phyloP scores from a whole-genome alignment of 2,888 invertebrate species.

The Polietes domitor region DNA sequence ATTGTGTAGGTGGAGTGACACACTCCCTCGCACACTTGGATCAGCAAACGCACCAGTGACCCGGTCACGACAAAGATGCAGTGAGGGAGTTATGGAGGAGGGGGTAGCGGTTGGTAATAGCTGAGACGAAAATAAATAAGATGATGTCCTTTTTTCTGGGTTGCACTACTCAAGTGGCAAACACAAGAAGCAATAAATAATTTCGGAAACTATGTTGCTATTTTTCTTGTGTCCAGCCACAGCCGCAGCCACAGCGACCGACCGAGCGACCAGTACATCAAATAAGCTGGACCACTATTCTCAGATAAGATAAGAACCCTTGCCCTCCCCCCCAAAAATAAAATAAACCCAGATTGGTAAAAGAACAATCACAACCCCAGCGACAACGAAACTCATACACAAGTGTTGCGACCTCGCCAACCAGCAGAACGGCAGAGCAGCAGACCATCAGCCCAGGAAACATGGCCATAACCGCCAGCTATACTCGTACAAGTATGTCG shows the following conservation, averaged over 20 bases:
- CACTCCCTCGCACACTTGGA: not conserved
- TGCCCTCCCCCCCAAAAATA: not conserved
- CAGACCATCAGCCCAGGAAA: not conserved
- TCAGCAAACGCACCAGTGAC: not conserved
- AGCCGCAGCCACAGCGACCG: too few relatives aligned
- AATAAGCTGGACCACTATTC: not conserved
- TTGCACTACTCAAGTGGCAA: slow-evolving; percentile 55
- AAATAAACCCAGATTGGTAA: too few relatives aligned
- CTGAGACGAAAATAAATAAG: slow-evolving; percentile 28
- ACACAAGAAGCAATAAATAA: slow-evolving; percentile 50
- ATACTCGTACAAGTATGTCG: not conserved
- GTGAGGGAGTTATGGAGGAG: not conserved
- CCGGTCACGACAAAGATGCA: too few relatives aligned
- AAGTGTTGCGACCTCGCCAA: not conserved
- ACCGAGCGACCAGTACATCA: not conserved
- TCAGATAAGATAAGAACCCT: not conserved
- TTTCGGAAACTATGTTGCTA: slow-evolving; percentile 26
- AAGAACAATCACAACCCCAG: not conserved
- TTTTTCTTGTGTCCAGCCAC: not conserved
- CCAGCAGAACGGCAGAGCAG: too few relatives aligned
- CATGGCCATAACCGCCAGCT: slow-evolving; percentile 22
- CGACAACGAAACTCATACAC: not conserved
- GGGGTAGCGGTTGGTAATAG: not conserved
- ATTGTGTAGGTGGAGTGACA: slow-evolving; percentile 46
- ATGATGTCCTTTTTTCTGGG: slow-evolving; percentile 34